These are phyloP conservation scores for Drusus annulatus DNA, from an alignment of 1,140 invertebrate species.

Conservation along the genomic window DNA sequence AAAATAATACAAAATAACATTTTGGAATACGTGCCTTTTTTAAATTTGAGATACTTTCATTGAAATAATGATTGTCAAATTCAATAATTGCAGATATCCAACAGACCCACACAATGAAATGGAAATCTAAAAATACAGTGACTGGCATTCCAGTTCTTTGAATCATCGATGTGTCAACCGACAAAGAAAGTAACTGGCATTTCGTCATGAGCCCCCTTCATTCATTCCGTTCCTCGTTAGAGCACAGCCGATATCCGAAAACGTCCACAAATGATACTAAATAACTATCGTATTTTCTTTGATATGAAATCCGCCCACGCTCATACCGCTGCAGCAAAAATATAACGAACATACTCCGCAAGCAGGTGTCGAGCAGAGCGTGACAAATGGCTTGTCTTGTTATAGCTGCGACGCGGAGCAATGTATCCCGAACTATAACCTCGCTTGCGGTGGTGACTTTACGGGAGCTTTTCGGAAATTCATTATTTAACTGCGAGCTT, in stretches of 20 bases:
- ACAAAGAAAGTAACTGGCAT: background rate
- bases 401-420: conserved; percentile 54
- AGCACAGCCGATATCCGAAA: conserved; percentile 6
- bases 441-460: conserved; percentile 21
- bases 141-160: no score
- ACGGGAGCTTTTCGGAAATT: conserved; percentile 50
- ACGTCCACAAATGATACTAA: background rate
- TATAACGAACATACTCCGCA: conserved; percentile 23
- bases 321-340: conserved; percentile 3
- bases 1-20: no score
- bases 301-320: no score
- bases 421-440: conserved; percentile 49
- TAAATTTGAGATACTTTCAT: no score
- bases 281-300: no score
- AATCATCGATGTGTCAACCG: no score
- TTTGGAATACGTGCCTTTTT: no score
- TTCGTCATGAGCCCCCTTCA: background rate
- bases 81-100: no score
- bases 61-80: no score
- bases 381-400: conserved; percentile 59
- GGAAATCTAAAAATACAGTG: no score
- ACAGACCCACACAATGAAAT: no score
- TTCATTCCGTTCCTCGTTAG: background rate
- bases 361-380: conserved; percentile 54
- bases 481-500: conserved; percentile 40